Evolutionary conservation across 2,113 vertebrate species (phyloP), one percentile per base, ranked within the genome.

Genomic region (Martes martes): DNA sequence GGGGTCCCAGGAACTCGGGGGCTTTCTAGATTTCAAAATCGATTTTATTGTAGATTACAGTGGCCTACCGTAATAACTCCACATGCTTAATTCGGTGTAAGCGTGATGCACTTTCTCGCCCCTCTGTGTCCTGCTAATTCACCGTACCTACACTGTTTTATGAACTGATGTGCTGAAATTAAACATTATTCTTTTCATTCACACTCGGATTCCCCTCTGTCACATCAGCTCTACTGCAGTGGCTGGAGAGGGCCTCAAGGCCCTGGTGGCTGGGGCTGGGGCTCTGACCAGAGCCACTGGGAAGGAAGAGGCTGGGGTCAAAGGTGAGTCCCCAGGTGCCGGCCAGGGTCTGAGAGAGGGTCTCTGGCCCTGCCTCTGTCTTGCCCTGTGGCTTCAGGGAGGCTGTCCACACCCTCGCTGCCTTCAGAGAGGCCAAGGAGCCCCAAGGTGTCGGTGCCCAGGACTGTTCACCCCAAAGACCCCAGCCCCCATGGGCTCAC

Each of bases 11-110:
- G 55, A n/a, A 8, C 63, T 85, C 15, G 31, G 31, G 11, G 9
- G 47, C 11, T 4, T 78, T 83, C 42, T 86, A 3, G 61, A 80
- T 97, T 98, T 78, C 5, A 98, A 98, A 79, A 84, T 96, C 0
- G 14, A 65, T 96, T 98, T 99, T 99, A 99, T 99, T 99, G 99
- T 99, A 99, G 98, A 99, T 76, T 88, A 71, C 98, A 98, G 96
- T 63, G 95, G 90, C 97, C 15, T 97, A 98, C 95, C 94, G 94
- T 97, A 69, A 76, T 79, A 98, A 98, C 50, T 95, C 4, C 95
- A 92, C 73, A 95, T 91, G 55, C 89, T 98, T 93, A 92, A 96
- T 98, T 98, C 98, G 97, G 97, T 98, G 85, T 59, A 94, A 97
- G 93, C 45, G 39, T 92, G 85, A 82, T 71, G 90, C 73, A 50